Conservation (phyloP, 2,888 invertebrate species). For the Drosophila greeni region DNA sequence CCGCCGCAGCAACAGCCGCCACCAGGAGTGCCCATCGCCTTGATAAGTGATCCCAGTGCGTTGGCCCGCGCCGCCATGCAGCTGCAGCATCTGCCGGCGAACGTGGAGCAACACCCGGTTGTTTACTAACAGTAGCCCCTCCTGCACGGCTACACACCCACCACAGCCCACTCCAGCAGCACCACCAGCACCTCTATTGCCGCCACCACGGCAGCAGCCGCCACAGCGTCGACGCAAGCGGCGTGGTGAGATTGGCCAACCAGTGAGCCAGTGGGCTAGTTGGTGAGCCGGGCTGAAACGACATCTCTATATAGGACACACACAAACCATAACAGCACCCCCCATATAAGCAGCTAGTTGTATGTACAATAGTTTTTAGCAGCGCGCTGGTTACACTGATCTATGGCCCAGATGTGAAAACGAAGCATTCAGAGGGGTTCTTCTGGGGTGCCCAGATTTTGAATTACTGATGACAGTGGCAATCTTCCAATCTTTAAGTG, state of each 20-base stretch:
- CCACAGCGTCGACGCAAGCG: constrained; percentile 30
- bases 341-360: constrained; percentile 65
- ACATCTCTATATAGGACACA: constrained; percentile 34
- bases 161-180: constrained; percentile 46
- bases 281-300: constrained; percentile 38
- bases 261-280: constrained; percentile 31
- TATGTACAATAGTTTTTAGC: constrained; percentile 44
- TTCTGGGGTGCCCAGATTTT: constrained; percentile 13
- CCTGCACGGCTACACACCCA: constrained; percentile 63
- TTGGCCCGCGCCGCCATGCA: constrained; percentile 78
- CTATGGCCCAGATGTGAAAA: constrained; percentile 14
- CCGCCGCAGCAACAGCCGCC: constrained; percentile 74
- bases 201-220: constrained; percentile 13
- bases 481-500: constrained; percentile 4
- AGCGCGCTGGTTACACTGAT: constrained; percentile 60
- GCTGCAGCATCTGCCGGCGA: constrained; percentile 77
- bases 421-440: constrained; percentile 9
- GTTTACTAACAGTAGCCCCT: constrained; percentile 78
- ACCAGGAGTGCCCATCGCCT: constrained; percentile 77
- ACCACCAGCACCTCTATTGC: constrained; percentile 41
- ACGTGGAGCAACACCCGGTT: constrained; percentile 79
- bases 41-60: constrained; percentile 77
- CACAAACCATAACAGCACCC: constrained; percentile 26
- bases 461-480: background rate
- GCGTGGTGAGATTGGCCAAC: constrained; percentile 34